Evolutionary conservation across 92 coral and sea anemone species (phyloP).

Genomic region (Porites cylindrica): DNA sequence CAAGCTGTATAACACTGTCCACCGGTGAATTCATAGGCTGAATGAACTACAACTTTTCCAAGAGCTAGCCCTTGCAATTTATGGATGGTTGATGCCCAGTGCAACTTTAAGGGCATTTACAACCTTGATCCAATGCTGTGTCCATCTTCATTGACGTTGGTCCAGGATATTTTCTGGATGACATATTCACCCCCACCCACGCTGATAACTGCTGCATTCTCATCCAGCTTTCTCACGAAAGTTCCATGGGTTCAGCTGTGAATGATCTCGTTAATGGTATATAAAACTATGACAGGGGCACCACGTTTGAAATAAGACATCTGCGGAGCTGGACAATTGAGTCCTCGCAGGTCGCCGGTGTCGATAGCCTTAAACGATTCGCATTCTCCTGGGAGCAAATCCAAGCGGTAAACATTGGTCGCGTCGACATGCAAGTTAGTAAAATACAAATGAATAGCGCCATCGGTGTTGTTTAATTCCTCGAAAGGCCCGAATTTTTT

Average conservation of each 20-base stretch:
- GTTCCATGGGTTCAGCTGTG: conserved; percentile 38
- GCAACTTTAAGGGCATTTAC: conserved; percentile 31
- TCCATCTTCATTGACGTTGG: conserved; percentile 20
- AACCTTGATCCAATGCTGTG: conserved; percentile 9
- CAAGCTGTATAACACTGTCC: conserved; percentile 46
- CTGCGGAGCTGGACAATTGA: conserved; percentile 18
- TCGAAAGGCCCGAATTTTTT: background rate
- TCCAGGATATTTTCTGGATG: conserved; percentile 9
- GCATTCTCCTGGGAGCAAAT: background rate
- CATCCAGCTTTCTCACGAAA: conserved; percentile 1
- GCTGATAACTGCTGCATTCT: background rate
- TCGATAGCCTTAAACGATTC: conserved; percentile 8
- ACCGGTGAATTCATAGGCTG: conserved; percentile 46
- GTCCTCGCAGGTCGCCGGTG: background rate
- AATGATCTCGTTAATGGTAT: background rate
- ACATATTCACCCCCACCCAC: conserved; percentile 22
- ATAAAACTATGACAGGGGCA: background rate
- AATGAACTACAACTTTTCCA: conserved; percentile 14
- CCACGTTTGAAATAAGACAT: conserved; percentile 17
- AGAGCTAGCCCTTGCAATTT: conserved; percentile 50
- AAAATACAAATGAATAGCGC: conserved; percentile 43
- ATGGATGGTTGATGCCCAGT: conserved; percentile 46
- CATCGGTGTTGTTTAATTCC: no score
- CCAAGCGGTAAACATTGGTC: conserved; percentile 29
- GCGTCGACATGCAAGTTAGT: conserved; percentile 26